phyloP scores from a whole-genome alignment of 2,113 vertebrate genomes.

The Salminus brasiliensis region DNA sequence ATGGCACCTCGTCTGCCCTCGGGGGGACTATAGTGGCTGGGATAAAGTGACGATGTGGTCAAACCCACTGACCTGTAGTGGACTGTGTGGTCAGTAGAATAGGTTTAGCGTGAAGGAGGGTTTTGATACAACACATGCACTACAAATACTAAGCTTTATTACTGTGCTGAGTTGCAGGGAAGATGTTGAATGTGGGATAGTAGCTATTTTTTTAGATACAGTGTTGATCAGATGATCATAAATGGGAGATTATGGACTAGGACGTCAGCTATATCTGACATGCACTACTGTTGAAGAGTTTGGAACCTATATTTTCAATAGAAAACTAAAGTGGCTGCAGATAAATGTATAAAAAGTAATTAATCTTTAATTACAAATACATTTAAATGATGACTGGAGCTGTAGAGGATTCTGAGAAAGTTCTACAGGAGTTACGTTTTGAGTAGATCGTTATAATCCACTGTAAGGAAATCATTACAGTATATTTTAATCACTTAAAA shows the following conservation, averaged over 20 bases:
- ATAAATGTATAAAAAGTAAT: too few species aligned
- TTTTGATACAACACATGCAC: constrained; percentile 24
- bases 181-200: background rate
- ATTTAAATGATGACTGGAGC: too few species aligned
- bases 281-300: background rate
- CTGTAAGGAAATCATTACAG: too few species aligned
- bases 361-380: too few species aligned
- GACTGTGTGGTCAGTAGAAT: constrained; percentile 18
- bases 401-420: too few species aligned
- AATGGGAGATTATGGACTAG: background rate
- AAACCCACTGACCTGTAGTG: background rate
- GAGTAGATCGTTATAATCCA: too few species aligned
- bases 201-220: background rate
- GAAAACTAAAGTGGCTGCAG: too few species aligned
- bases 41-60: background rate
- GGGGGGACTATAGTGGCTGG: background rate
- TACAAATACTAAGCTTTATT: constrained; percentile 21
- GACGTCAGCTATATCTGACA: background rate
- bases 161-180: background rate
- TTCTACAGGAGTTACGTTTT: too few species aligned
- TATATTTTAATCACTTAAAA: too few species aligned
- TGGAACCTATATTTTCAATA: too few species aligned
- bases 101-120: background rate
- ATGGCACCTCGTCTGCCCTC: background rate
- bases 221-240: background rate